These are phyloP conservation scores for Heloderma charlesbogerti DNA, from an alignment of 2,113 vertebrate genomes.

Conservation along the genomic window DNA sequence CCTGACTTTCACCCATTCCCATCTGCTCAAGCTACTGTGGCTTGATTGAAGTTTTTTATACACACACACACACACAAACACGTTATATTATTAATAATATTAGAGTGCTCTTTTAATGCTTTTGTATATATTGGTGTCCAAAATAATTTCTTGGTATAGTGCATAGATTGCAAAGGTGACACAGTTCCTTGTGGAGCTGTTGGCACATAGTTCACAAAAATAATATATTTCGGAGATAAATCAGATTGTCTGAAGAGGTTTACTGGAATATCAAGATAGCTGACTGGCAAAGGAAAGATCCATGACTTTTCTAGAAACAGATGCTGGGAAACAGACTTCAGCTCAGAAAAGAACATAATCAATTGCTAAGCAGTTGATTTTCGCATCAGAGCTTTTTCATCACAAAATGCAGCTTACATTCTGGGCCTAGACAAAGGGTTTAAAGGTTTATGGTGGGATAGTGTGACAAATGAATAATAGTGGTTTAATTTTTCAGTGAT, in stretches of 20 bases:
- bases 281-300: constrained; percentile 58
- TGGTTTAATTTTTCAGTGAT: constrained; percentile 49
- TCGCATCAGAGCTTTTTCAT: constrained; percentile 19
- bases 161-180: constrained; percentile 29
- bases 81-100: background rate
- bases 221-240: constrained; percentile 46
- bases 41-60: background rate
- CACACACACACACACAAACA: too few species aligned
- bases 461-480: constrained; percentile 52
- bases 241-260: constrained; percentile 39
- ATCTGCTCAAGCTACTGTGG: background rate
- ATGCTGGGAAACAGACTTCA: constrained; percentile 48
- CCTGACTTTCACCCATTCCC: background rate
- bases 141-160: constrained; percentile 28
- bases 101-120: constrained; percentile 1
- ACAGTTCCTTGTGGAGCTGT: constrained; percentile 1
- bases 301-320: constrained; percentile 49
- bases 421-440: constrained; percentile 46
- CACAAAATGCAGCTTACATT: constrained; percentile 51
- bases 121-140: background rate
- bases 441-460: constrained; percentile 51
- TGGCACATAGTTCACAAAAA: constrained; percentile 27
- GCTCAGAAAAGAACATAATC: constrained; percentile 54
- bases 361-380: constrained; percentile 47
- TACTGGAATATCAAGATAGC: constrained; percentile 50